Percentiles rank a stretch among this genome's conserved stretches.
These are phyloP conservation scores for Ctenicera cuprea DNA, from an alignment of 2,888 invertebrate genomes.

Conservation along the genomic window DNA sequence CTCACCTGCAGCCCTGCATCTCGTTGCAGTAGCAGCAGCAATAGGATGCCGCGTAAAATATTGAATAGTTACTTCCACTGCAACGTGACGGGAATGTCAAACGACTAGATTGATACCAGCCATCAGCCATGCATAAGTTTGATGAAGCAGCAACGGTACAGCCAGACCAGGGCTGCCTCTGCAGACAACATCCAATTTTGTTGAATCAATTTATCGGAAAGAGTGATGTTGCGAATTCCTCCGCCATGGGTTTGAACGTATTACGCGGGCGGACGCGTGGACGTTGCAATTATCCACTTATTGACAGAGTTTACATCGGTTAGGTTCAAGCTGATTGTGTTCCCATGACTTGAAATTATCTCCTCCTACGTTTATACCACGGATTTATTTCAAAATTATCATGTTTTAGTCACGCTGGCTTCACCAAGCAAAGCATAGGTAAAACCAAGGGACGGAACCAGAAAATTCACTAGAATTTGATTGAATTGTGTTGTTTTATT, in stretches of 20 bases:
- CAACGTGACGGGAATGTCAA: constrained; percentile 69
- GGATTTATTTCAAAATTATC: background rate
- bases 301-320: constrained; percentile 18
- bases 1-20: constrained; percentile 37
- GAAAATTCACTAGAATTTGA: no score
- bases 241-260: constrained; percentile 47
- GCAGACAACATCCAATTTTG: constrained; percentile 62
- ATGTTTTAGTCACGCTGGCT: background rate
- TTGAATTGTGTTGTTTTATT: no score
- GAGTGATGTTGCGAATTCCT: constrained; percentile 53
- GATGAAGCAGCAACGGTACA: constrained; percentile 58
- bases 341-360: constrained; percentile 15
- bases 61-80: constrained; percentile 66
- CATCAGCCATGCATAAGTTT: constrained; percentile 65
- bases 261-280: constrained; percentile 50
- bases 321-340: background rate
- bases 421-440: no score
- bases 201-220: constrained; percentile 63
- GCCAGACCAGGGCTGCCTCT: constrained; percentile 50
- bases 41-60: constrained; percentile 61
- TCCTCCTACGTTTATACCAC: background rate
- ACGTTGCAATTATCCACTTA: constrained; percentile 48
- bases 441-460: no score
- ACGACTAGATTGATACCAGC: constrained; percentile 67
- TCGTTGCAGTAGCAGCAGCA: constrained; percentile 32